Percentiles rank a stretch among this genome's conserved stretches.
phyloP scores from a whole-genome alignment of 2,797 vertebrate genomes.

The Pipistrellus pipistrellus region DNA sequence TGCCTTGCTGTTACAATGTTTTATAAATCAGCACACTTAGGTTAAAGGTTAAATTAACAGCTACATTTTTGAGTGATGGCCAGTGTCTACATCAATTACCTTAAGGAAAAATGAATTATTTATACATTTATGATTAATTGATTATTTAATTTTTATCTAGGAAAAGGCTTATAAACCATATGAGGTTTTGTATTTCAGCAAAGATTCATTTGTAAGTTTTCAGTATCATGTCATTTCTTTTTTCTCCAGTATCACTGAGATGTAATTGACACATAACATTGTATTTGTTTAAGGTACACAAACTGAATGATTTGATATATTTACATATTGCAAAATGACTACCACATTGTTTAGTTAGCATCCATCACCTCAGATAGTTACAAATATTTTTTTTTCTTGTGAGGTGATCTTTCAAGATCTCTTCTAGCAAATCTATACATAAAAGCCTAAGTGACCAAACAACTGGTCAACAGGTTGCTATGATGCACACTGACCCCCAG shows the following conservation, averaged over 20 bases:
- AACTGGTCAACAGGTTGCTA: no score
- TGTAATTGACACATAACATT: neutral
- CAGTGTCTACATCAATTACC: conserved; percentile 10
- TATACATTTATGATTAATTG: conserved; percentile 27
- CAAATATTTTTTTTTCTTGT: neutral
- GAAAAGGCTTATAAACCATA: conserved; percentile 32
- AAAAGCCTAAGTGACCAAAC: no score
- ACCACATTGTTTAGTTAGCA: neutral
- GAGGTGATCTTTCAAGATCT: neutral
- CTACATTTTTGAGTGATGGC: conserved; percentile 45
- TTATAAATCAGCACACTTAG: neutral
- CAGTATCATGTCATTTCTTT: neutral
- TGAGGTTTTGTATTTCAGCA: neutral
- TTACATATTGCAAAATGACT: neutral
- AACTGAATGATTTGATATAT: neutral
- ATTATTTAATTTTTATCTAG: conserved; percentile 29
- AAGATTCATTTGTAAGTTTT: conserved; percentile 37
- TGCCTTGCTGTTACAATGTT: neutral
- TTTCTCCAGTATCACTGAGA: neutral
- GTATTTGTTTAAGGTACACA: neutral
- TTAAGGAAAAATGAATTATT: conserved; percentile 56
- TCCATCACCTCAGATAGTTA: neutral
- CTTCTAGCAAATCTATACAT: neutral
- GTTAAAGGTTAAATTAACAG: conserved; percentile 56
- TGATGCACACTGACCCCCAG: no score